Conservation (phyloP, 2,888 invertebrate genomes). For the Proisotoma minuta region DNA sequence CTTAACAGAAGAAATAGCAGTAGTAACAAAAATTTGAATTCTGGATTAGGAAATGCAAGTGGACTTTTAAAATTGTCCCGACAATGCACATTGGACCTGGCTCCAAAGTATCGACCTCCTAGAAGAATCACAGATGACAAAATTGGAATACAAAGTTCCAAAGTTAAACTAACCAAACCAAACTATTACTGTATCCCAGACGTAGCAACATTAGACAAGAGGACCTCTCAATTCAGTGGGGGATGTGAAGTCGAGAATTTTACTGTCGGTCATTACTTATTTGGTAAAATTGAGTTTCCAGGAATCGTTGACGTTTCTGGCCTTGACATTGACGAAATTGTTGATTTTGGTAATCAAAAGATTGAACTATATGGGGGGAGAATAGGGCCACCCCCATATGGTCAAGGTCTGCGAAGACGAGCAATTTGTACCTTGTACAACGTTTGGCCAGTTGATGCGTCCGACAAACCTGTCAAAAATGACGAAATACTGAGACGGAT, state of each 20-base stretch:
- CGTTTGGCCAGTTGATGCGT: constrained; percentile 85
- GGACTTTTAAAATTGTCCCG: too few relatives aligned
- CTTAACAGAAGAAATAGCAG: too few relatives aligned
- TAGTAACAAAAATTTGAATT: too few relatives aligned
- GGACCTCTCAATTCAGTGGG: constrained; percentile 56
- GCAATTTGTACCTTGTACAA: constrained; percentile 83
- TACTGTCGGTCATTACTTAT: constrained; percentile 79
- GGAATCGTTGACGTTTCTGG: constrained; percentile 77
- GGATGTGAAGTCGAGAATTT: constrained; percentile 78
- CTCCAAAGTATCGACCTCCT: not conserved
- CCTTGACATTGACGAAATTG: constrained; percentile 77
- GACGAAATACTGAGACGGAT: not conserved
- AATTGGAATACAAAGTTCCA: not conserved
- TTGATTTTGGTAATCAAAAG: constrained; percentile 54
- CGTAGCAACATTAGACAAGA: constrained; percentile 74
- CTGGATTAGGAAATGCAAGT: too few relatives aligned
- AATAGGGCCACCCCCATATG: constrained; percentile 82
- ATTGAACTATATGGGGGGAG: too few relatives aligned
- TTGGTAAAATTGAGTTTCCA: constrained; percentile 82
- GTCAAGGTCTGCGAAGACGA: constrained; percentile 78
- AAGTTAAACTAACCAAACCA: constrained; percentile 18
- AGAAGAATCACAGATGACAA: not conserved
- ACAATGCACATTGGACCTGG: not conserved
- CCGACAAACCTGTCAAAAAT: constrained; percentile 61
- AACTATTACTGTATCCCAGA: constrained; percentile 50